Conservation (phyloP, 2,797 vertebrate genomes). For the Threskiornis aethiopicus region DNA sequence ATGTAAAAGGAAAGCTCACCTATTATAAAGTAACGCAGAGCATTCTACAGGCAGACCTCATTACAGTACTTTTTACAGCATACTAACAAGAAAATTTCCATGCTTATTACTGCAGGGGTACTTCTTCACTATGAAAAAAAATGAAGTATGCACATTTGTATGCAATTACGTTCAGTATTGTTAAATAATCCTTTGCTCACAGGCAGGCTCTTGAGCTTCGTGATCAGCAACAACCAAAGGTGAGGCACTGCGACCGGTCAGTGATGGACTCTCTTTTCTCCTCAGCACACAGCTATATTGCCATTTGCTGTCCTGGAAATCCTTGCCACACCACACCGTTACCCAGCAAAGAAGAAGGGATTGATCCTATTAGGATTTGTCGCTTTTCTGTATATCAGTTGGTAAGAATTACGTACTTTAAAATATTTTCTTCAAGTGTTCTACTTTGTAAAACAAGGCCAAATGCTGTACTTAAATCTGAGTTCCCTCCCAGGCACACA, state of each 20-base stretch:
- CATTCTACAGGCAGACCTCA: neutral
- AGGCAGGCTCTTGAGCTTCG: neutral
- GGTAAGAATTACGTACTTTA: conserved; percentile 76
- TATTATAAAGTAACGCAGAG: neutral
- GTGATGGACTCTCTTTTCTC: conserved; percentile 11
- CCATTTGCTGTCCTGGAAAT: conserved; percentile 82
- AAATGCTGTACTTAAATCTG: neutral
- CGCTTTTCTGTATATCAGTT: conserved; percentile 77
- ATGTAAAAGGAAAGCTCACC: neutral
- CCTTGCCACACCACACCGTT: conserved; percentile 79
- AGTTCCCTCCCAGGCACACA: neutral
- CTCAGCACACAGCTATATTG: conserved; percentile 83
- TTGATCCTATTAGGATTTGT: conserved; percentile 73
- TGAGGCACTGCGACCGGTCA: rapidly evolving
- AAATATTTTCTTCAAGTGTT: neutral
- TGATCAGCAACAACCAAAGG: neutral
- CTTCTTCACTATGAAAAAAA: neutral
- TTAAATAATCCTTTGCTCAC: neutral
- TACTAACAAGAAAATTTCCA: neutral
- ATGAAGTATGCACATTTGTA: neutral
- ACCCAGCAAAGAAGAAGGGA: conserved; percentile 81
- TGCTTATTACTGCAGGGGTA: neutral
- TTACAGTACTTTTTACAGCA: neutral
- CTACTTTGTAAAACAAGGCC: neutral
- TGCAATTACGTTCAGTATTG: neutral